Base-by-base conservation (phyloP, 1,140 invertebrate genomes). In the Tetramorium simillimum region DNA sequence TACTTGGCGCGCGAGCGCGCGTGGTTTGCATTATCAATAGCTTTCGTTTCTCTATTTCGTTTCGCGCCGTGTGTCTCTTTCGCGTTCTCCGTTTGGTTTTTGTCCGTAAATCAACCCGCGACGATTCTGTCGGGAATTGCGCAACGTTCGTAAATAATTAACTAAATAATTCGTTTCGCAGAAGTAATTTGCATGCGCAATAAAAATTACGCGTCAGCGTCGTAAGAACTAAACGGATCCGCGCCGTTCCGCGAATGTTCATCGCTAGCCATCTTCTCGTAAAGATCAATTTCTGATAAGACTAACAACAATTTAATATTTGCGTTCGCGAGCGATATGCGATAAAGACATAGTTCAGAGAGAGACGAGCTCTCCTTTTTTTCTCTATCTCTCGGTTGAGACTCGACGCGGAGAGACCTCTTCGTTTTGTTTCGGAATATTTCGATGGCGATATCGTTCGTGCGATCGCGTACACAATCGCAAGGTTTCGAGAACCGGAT, bases 401-500 rank as follows among this genome's bases (percentile, higher is more conserved):
- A 49, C n/a, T n/a, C 10, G 21, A 40, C 21, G 60, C 28, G 43
- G 10, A 6, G 18, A 16, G 9, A 6, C 21, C 28, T 62, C 21
- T 77, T 14, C 40, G 14, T 46, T 60, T 46, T 60, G 37, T 33
- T 21, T 46, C 21, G 14, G 53, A 21, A 46, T 67, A 51, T 67
- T 67, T 67, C 60, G 46, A 37, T 28, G 37, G 40, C 58, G 18
- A 33, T 67, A 56, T 56, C 37, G 18, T 72, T 28, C 40, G 21
- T 21, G 12, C 51, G 80, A 72, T 82, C 51, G 51, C 24, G 51
- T 3, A 18, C 6, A 37, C 76, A 58, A 60, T 75, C 80, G 65
- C 78, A 21, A 73, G 24, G 24, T 84, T 75, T 75, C 80, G n/a
- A 84, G 69, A 84, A 84, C 80, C 80, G 80, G 80, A 84, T 84